Conservation (phyloP, 2,797 vertebrate species). For the Bradypus variegatus region DNA sequence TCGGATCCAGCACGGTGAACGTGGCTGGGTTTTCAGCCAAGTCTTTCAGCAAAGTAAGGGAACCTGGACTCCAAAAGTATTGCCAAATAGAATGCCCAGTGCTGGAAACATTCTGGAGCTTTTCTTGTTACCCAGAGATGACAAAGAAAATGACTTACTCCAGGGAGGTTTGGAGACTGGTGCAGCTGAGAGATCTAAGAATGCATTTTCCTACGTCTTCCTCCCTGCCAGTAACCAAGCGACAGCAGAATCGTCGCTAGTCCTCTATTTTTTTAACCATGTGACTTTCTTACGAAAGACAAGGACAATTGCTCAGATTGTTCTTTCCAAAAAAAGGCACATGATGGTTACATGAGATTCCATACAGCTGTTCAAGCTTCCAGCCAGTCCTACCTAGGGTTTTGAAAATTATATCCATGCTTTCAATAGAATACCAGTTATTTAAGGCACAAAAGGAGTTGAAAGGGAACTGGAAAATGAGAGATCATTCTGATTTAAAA, state of each 20-base stretch:
- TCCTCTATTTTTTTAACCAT: slow-evolving; percentile 43
- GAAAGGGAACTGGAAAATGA: background rate
- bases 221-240: slow-evolving; percentile 33
- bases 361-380: slow-evolving; percentile 50
- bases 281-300: slow-evolving; percentile 58
- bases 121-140: slow-evolving; percentile 50
- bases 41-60: slow-evolving; percentile 21
- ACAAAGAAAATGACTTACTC: slow-evolving; percentile 54
- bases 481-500: slow-evolving; percentile 29
- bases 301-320: slow-evolving; percentile 38
- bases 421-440: slow-evolving; percentile 41
- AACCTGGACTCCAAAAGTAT: slow-evolving; percentile 12
- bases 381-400: background rate
- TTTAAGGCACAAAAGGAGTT: background rate
- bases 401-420: slow-evolving; percentile 41
- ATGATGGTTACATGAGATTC: slow-evolving; percentile 44
- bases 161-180: slow-evolving; percentile 29
- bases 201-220: slow-evolving; percentile 41
- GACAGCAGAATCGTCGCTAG: slow-evolving; percentile 48
- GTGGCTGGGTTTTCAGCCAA: background rate
- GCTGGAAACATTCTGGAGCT: slow-evolving; percentile 16
- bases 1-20: background rate
- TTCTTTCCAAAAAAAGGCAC: slow-evolving; percentile 44
- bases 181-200: slow-evolving; percentile 19
- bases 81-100: slow-evolving; percentile 11